Conservation (phyloP, 1,140 invertebrate species). For the Gonioctena quinquepunctata region DNA sequence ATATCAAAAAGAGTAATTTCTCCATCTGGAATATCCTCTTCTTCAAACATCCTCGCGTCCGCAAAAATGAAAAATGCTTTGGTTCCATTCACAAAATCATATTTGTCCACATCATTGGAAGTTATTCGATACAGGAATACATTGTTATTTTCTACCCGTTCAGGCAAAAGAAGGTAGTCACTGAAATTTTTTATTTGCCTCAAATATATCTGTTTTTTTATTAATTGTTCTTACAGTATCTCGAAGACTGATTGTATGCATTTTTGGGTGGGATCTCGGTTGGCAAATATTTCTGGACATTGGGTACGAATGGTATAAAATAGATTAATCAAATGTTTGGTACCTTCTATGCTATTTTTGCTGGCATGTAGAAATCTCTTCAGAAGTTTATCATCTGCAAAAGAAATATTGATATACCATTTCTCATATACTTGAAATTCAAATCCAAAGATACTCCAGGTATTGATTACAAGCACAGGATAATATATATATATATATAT, state of each 20-base stretch:
- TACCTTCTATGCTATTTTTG: constrained; percentile 60
- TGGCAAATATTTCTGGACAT: constrained; percentile 67
- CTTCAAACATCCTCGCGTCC: constrained; percentile 64
- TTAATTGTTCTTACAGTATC: constrained; percentile 57
- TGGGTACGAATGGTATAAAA: constrained; percentile 68
- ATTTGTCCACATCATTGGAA: constrained; percentile 65
- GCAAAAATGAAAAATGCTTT: constrained; percentile 73
- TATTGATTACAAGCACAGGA: no score
- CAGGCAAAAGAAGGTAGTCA: constrained; percentile 64
- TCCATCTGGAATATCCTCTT: constrained; percentile 61
- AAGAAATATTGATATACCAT: no score
- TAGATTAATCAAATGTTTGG: constrained; percentile 64
- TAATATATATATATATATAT: no score
- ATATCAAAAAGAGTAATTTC: constrained; percentile 75
- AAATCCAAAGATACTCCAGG: no score
- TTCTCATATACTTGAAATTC: no score
- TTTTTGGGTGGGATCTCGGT: constrained; percentile 63
- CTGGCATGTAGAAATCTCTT: constrained; percentile 60
- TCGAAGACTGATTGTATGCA: constrained; percentile 61
- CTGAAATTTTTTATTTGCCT: constrained; percentile 46
- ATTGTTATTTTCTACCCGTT: constrained; percentile 45
- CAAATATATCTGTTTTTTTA: background rate
- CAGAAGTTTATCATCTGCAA: constrained; percentile 62
- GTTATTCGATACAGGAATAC: constrained; percentile 64
- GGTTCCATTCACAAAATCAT: constrained; percentile 67